phyloP scores from a whole-genome alignment of 2,888 invertebrate genomes.

The Heliconius hortense region DNA sequence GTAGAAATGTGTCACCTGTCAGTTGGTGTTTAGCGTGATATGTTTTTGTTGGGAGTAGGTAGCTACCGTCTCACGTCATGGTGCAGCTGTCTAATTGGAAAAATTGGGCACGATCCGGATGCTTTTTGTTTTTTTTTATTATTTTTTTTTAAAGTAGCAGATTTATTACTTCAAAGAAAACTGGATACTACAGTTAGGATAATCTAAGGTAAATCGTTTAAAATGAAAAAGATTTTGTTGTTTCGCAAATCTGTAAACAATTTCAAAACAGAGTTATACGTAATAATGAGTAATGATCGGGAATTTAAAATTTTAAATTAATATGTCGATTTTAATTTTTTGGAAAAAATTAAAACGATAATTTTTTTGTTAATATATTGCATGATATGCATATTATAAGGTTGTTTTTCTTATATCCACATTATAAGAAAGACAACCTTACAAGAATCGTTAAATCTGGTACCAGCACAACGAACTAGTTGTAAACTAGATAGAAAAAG shows the following conservation, averaged over 20 bases:
- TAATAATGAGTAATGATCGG: too few species aligned
- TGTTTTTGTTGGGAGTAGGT: constrained; percentile 63
- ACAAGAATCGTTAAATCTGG: neutral
- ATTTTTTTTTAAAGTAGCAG: too few species aligned
- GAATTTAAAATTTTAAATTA: too few species aligned
- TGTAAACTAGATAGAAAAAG: constrained; percentile 3
- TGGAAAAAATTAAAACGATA: neutral
- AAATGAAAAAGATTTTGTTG: too few species aligned
- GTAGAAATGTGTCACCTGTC: constrained; percentile 82
- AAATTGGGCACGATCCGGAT: constrained; percentile 52
- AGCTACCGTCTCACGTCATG: constrained; percentile 66
- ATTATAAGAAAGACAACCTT: neutral
- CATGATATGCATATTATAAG: neutral
- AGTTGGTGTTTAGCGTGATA: constrained; percentile 80
- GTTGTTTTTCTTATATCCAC: too few species aligned
- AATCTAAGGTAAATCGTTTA: too few species aligned
- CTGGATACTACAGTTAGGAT: too few species aligned
- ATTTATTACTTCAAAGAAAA: too few species aligned
- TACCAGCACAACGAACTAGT: neutral
- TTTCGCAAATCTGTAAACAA: too few species aligned
- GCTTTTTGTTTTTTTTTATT: neutral
- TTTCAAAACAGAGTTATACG: too few species aligned
- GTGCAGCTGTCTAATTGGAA: constrained; percentile 67
- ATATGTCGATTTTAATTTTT: too few species aligned
- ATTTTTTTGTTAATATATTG: neutral